These are phyloP conservation scores for Limnephilus rhombicus DNA, from an alignment of 2,888 invertebrate genomes.

Conservation along the genomic window DNA sequence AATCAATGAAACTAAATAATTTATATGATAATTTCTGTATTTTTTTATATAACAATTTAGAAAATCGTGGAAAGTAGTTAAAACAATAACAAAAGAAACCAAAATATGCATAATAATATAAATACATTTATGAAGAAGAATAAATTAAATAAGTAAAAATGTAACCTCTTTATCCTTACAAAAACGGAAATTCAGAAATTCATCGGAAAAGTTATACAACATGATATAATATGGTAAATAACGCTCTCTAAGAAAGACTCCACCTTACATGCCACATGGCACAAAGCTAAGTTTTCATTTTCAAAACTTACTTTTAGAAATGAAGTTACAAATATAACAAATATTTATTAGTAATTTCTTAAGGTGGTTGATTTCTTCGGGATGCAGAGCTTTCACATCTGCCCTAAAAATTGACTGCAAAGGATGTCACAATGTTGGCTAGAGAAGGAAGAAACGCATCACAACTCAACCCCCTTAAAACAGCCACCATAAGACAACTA, in stretches of 20 bases:
- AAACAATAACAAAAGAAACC: not conserved
- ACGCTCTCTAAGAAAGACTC: not conserved
- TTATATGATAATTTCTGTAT: not conserved
- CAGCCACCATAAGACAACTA: not conserved
- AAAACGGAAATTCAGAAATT: not conserved
- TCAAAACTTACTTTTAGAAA: not conserved
- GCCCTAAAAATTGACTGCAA: too few species aligned
- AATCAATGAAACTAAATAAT: not conserved
- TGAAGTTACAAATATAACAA: not conserved
- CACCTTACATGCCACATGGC: not conserved
- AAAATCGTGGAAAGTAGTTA: constrained; percentile 1
- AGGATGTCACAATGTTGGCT: too few species aligned
- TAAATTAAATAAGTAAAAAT: not conserved
- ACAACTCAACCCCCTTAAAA: not conserved
- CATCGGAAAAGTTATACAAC: not conserved
- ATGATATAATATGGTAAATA: not conserved
- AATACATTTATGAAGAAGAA: not conserved
- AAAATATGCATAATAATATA: not conserved
- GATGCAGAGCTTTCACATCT: too few species aligned
- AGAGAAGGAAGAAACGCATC: too few species aligned
- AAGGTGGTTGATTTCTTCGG: too few species aligned
- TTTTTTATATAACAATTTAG: constrained; percentile 1
- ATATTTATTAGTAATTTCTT: not conserved
- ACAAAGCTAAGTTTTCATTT: not conserved
- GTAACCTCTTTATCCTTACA: not conserved